Conservation (phyloP, 2,888 invertebrate genomes). For the Drosophila fungiperda region DNA sequence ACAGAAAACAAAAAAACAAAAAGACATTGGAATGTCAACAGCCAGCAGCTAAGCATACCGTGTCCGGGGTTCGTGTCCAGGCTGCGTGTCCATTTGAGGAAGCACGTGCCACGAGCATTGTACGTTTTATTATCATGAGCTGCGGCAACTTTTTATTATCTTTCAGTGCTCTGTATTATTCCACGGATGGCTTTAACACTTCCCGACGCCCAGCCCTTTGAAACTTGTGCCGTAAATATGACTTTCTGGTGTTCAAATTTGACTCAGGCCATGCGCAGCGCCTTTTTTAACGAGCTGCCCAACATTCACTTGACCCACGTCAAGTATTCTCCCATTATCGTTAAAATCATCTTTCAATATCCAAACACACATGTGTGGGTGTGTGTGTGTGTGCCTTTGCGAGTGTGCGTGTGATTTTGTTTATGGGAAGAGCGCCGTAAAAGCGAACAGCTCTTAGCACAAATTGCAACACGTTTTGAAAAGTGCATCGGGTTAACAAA, state of each 20-base stretch:
- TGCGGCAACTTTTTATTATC: constrained; percentile 79
- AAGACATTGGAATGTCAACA: constrained; percentile 65
- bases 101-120: constrained; percentile 74
- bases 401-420: constrained; percentile 16
- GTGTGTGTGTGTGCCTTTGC: constrained; percentile 2
- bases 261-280: constrained; percentile 31
- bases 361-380: constrained; percentile 5
- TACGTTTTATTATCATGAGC: constrained; percentile 79
- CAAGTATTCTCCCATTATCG: constrained; percentile 71
- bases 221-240: constrained; percentile 72
- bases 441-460: constrained; percentile 64
- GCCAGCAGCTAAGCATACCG: constrained; percentile 50
- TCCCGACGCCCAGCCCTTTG: constrained; percentile 41
- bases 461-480: constrained; percentile 72
- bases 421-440: constrained; percentile 39
- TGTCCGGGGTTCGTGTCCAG: constrained; percentile 64
- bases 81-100: constrained; percentile 73
- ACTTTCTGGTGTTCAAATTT: constrained; percentile 78
- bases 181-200: constrained; percentile 69
- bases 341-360: constrained; percentile 77
- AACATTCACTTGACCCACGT: constrained; percentile 66
- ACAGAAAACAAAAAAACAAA: constrained; percentile 1
- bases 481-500: constrained; percentile 63
- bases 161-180: constrained; percentile 11
- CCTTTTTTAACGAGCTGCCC: constrained; percentile 66